These are phyloP conservation scores for Cheracebus regulus DNA, from an alignment of 2,797 vertebrate species.

Conservation along the genomic window DNA sequence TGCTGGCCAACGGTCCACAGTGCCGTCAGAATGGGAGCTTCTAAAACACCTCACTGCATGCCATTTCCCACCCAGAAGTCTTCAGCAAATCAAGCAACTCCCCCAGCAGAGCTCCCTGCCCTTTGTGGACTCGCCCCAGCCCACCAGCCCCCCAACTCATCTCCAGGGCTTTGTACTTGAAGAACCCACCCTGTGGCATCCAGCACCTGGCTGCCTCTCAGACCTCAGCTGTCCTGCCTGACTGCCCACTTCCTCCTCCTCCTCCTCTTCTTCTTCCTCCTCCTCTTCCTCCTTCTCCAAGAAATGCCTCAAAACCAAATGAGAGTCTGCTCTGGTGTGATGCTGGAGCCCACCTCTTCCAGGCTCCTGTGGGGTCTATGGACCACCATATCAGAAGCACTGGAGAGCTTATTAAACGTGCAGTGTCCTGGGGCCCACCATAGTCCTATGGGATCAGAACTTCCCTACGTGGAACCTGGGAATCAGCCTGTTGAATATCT, in stretches of 20 bases:
- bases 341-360: not conserved
- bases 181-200: not conserved
- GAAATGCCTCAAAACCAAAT: not conserved
- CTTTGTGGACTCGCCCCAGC: too few species aligned
- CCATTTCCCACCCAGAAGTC: not conserved
- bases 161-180: not conserved
- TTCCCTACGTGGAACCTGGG: not conserved
- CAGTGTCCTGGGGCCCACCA: not conserved
- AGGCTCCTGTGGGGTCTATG: rapidly evolving
- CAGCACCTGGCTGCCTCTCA: not conserved
- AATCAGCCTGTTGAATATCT: not conserved
- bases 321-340: not conserved
- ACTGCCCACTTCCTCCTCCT: rapidly evolving
- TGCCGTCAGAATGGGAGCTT: not conserved
- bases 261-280: rapidly evolving
- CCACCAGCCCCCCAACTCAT: too few species aligned
- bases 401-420: not conserved
- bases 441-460: not conserved
- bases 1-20: not conserved
- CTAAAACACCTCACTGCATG: not conserved
- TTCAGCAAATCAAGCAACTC: not conserved
- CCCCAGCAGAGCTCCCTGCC: not conserved
- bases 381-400: not conserved
- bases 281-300: not conserved
- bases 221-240: not conserved